A percentile compares a stretch with the other conserved stretches of the same genome.
Evolutionary conservation across 2,888 invertebrate genomes (phyloP).

Genomic region (Cerceris ruficornis): DNA sequence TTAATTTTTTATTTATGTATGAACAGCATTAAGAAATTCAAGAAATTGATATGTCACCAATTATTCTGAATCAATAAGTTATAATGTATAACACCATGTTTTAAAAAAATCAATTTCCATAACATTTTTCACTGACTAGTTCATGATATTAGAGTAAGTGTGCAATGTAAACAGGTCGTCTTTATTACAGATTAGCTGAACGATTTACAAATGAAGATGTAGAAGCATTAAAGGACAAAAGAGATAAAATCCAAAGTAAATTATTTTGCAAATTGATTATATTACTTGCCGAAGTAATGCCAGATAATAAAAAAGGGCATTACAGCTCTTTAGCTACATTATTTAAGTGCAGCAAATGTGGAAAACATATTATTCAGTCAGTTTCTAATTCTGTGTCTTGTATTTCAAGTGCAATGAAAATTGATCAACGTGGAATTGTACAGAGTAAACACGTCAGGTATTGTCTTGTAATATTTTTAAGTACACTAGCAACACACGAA

Average conservation of each 20-base stretch:
- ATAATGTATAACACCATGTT: too few species aligned
- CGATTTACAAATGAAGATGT: constrained; percentile 94
- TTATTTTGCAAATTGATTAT: constrained; percentile 92
- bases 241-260: constrained; percentile 93
- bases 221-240: constrained; percentile 92
- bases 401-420: constrained; percentile 87
- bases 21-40: too few species aligned
- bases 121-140: too few species aligned
- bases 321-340: constrained; percentile 90
- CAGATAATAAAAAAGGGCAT: constrained; percentile 90
- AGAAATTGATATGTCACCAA: too few species aligned
- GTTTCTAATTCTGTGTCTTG: constrained; percentile 89
- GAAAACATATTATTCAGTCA: constrained; percentile 87
- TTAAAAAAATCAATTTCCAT: background rate
- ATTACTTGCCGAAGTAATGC: constrained; percentile 88
- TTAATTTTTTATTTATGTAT: too few species aligned
- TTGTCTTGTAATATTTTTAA: background rate
- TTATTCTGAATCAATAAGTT: too few species aligned
- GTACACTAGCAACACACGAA: background rate
- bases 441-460: constrained; percentile 88
- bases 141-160: background rate
- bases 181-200: constrained; percentile 87
- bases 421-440: constrained; percentile 89
- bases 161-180: background rate
- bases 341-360: constrained; percentile 90